Evolutionary conservation across 2,888 invertebrate species (phyloP), one percentile per base, ranked within the genome.

Genomic region (Strigamia transsilvanica): DNA sequence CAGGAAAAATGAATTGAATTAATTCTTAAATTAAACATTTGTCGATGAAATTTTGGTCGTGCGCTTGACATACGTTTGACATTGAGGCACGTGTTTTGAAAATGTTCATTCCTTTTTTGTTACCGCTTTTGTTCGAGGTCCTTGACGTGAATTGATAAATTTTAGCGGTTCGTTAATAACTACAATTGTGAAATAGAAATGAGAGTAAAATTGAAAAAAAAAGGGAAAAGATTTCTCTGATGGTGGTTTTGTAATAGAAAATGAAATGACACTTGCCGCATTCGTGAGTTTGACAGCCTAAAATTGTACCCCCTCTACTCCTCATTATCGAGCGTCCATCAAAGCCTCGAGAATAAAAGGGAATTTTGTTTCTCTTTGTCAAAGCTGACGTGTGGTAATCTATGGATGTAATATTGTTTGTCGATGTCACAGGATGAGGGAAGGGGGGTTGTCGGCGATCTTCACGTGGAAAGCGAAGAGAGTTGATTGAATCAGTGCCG

Each of bases 131-230:
- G 41, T 79, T 42, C 38, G 10, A 12, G 32, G 38, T 34, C n/a
- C 23, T 38, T 77, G 34, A 38, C 34, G n/a, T 34, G 78, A 7
- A 42, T 79, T 79, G 38, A 23, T 79, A 79, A 42, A 27, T 79
- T 21, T 79, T 21, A 32, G 79, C 34, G 42, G 79, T 79, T 77
- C 32, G 21, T 77, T 34, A 34, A 77, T 21, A 42, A 79, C 79
- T 79, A 79, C 42, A 34, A 23, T 42, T 38, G 79, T 3, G 38
- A 15, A 79, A 51, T 13, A 51, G 51, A 51, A 51, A 51, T n/a
- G 18, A n/a, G 51, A 7, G 18, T 6, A 51, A 51, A 79, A 79
- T 77, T 12, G 77, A 21, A 34, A 79, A 79, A 79, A 32, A 34
- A n/a, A n/a, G n/a, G n/a, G 79, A 79, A 21, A 42, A 34, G 13